Base-by-base conservation (phyloP, 2,797 vertebrate species). In the Syngnathus acus region DNA sequence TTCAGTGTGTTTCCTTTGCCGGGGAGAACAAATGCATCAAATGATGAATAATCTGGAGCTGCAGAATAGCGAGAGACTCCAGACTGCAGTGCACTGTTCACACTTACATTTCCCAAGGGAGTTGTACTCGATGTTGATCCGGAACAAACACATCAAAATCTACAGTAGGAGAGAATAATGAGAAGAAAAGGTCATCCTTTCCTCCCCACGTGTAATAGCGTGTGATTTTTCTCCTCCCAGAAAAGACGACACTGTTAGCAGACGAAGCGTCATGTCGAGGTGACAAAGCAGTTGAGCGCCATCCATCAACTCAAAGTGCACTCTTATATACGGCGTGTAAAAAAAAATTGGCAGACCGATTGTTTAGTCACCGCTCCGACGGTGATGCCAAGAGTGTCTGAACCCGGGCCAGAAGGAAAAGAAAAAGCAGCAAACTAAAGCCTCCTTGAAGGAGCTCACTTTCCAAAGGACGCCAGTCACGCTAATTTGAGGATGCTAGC, bases 131-230 rank as follows among this genome's bases (percentile, higher is more conserved):
- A 26, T 26, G 42, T 23, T 61, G n/a, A 42, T 61, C 19, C 13
- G 13, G 40, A 45, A 45, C 40, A 26, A 45, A 62, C 60, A 62
- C 11, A 45, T 40, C 9, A 62, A 13, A 45, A 21, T 23, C 40
- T 19, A 40, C 58, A 11, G 38, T n/a, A 60, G 6, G 7, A 23
- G 40, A 43, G n/a, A 62, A 62, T 43, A 62, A 62, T 62, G n/a
- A 62, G 40, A 62, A 10, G 21, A 43, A 62, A 62, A 62, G 60
- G 40, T 62, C 39, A 62, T 62, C n/a, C 14, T 62, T 62, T 43
- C n/a, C 60, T 43, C 42, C 60, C 21, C 13, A 13, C 40, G 6
- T 62, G 40, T 16, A 62, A 45, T 45, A 45, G 21, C 43, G 26
- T 43, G 21, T 26, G 60, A 43, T 43, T 45, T 62, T 43, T 62